A percentile compares a stretch with the other conserved stretches of the same genome.
phyloP scores from a whole-genome alignment of 1,140 invertebrate genomes.

The Drosophila albomicans region DNA sequence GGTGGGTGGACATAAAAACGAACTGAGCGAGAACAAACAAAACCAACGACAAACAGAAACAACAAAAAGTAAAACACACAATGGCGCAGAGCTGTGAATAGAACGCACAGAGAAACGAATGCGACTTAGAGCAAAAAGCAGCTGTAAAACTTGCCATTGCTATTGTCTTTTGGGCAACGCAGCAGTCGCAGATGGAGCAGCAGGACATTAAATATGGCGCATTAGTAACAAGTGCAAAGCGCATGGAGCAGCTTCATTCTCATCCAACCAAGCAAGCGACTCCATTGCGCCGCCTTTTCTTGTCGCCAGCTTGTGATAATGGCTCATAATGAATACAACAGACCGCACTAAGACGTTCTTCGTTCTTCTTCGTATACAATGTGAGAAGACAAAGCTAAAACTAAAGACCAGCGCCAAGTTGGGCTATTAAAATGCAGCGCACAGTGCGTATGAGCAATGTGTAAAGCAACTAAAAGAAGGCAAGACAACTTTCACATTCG shows the following conservation, averaged over 20 bases:
- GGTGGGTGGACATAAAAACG: constrained; percentile 35
- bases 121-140: constrained; percentile 37
- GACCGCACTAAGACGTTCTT: constrained; percentile 63
- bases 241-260: constrained; percentile 52
- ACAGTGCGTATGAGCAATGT: constrained; percentile 50
- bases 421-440: constrained; percentile 45
- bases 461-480: neutral
- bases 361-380: constrained; percentile 23
- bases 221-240: constrained; percentile 78
- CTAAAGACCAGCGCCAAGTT: constrained; percentile 29
- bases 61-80: constrained; percentile 35
- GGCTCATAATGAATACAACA: constrained; percentile 78
- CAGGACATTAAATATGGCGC: constrained; percentile 71
- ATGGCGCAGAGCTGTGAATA: constrained; percentile 17
- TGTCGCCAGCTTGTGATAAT: constrained; percentile 82
- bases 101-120: neutral
- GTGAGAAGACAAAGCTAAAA: constrained; percentile 13
- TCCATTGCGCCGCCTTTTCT: constrained; percentile 45
- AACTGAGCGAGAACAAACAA: constrained; percentile 36
- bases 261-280: neutral
- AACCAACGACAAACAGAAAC: constrained; percentile 40
- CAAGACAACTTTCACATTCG: constrained; percentile 16
- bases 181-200: constrained; percentile 22
- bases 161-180: constrained; percentile 57
- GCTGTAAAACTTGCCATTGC: constrained; percentile 71